phyloP scores from a whole-genome alignment of 2,797 vertebrate genomes.

The Myoxocephalus aenaeus region DNA sequence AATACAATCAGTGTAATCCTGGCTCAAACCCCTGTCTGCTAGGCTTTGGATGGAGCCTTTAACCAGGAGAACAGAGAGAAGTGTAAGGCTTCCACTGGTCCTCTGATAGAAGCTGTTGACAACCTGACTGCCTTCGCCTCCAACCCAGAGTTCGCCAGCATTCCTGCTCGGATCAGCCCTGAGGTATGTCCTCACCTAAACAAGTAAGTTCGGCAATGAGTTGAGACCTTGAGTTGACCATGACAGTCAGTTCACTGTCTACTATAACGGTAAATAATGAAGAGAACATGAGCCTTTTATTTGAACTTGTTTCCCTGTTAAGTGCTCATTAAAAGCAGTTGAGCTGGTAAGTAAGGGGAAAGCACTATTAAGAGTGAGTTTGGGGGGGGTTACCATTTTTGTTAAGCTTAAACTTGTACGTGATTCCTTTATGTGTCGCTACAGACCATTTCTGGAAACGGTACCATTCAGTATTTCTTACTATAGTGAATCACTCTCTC shows the following conservation, averaged over 20 bases:
- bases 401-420: not conserved
- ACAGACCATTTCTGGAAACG: not conserved
- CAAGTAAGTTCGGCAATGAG: not conserved
- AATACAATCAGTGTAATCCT: not conserved
- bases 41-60: conserved; percentile 97
- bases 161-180: conserved; percentile 96
- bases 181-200: conserved; percentile 82
- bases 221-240: too few relatives aligned
- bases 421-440: not conserved
- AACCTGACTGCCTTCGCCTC: conserved; percentile 97
- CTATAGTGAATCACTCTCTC: not conserved
- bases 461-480: not conserved
- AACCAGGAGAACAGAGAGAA: conserved; percentile 94
- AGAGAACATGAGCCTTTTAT: not conserved
- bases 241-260: not conserved
- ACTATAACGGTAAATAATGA: not conserved
- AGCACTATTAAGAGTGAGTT: not conserved
- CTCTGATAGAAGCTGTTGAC: conserved; percentile 97
- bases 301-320: not conserved
- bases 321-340: not conserved
- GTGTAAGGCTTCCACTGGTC: conserved; percentile 92
- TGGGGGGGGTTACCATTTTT: not conserved
- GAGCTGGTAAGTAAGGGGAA: not conserved
- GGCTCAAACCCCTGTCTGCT: not conserved
- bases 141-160: conserved; percentile 96